phyloP scores from a whole-genome alignment of 2,797 vertebrate genomes.

The Sebastes matsubarae region DNA sequence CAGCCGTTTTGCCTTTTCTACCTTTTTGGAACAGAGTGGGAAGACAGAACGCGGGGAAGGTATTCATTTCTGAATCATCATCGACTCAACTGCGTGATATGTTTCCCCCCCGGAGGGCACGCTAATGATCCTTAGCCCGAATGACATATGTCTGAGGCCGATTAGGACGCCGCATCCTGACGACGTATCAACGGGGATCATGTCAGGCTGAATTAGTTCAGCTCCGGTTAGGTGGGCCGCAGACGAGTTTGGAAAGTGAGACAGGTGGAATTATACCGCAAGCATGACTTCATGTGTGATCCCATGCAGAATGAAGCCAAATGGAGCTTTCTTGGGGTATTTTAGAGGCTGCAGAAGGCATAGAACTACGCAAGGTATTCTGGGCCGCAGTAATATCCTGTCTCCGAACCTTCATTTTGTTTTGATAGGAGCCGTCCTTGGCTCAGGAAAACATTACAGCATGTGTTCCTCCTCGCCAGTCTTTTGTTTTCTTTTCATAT shows the following conservation, averaged over 20 bases:
- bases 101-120: slow-evolving; percentile 52
- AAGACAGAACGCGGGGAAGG: slow-evolving; percentile 46
- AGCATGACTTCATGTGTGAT: slow-evolving; percentile 3
- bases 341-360: neutral
- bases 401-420: slow-evolving; percentile 30
- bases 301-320: slow-evolving; percentile 15
- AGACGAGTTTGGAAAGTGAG: slow-evolving; percentile 33
- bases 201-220: slow-evolving; percentile 67
- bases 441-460: slow-evolving; percentile 30
- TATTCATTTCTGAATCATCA: slow-evolving; percentile 63
- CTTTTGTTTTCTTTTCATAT: slow-evolving; percentile 59
- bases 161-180: slow-evolving; percentile 63
- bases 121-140: slow-evolving; percentile 71
- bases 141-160: slow-evolving; percentile 75
- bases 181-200: slow-evolving; percentile 69
- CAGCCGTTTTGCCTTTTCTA: slow-evolving; percentile 48
- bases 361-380: neutral
- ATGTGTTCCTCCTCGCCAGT: slow-evolving; percentile 26
- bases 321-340: neutral
- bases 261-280: slow-evolving; percentile 45
- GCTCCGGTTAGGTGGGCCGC: slow-evolving; percentile 43
- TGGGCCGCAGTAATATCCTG: slow-evolving; percentile 36
- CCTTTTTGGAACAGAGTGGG: slow-evolving; percentile 64
- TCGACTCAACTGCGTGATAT: slow-evolving; percentile 40
- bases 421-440: slow-evolving; percentile 25